Evolutionary conservation across 1,140 invertebrate species (phyloP).

Genomic region (Ceratina calcarata): DNA sequence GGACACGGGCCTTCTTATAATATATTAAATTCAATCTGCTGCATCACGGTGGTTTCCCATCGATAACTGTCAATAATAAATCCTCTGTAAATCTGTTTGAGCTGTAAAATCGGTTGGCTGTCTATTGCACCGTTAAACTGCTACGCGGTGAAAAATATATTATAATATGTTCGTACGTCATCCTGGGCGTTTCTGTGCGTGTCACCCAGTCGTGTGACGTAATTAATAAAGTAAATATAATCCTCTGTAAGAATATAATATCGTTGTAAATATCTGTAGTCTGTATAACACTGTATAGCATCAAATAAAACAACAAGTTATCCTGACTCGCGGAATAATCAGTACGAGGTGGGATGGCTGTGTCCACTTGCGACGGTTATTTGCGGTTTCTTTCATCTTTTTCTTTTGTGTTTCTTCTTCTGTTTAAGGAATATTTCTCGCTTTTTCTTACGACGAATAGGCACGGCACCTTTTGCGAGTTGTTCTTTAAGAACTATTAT

Average conservation of each 20-base stretch:
- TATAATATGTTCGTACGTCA: slow-evolving; percentile 62
- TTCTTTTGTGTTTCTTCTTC: slow-evolving; percentile 52
- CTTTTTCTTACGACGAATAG: slow-evolving; percentile 66
- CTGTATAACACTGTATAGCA: slow-evolving; percentile 82
- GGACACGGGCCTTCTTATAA: slow-evolving; percentile 66
- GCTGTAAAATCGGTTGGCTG: slow-evolving; percentile 78
- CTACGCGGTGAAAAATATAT: slow-evolving; percentile 80
- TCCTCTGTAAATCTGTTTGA: slow-evolving; percentile 78
- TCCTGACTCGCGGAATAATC: slow-evolving; percentile 78
- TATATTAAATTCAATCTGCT: slow-evolving; percentile 77
- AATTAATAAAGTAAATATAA: slow-evolving; percentile 81
- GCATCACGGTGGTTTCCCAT: slow-evolving; percentile 79
- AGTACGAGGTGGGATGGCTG: slow-evolving; percentile 81
- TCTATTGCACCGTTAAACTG: slow-evolving; percentile 74
- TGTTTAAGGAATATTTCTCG: slow-evolving; percentile 47
- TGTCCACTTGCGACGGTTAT: slow-evolving; percentile 78
- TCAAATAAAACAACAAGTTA: slow-evolving; percentile 81
- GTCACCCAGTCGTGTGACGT: slow-evolving; percentile 47
- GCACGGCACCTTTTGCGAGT: slow-evolving; percentile 68
- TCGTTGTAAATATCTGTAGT: slow-evolving; percentile 82
- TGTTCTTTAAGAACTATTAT: slow-evolving; percentile 34
- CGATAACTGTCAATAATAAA: slow-evolving; percentile 79
- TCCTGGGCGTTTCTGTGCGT: slow-evolving; percentile 50
- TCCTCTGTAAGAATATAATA: slow-evolving; percentile 82
- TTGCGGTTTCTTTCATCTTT: slow-evolving; percentile 50